phyloP scores from a whole-genome alignment of 2,888 invertebrate species.

The Pammene aurita region DNA sequence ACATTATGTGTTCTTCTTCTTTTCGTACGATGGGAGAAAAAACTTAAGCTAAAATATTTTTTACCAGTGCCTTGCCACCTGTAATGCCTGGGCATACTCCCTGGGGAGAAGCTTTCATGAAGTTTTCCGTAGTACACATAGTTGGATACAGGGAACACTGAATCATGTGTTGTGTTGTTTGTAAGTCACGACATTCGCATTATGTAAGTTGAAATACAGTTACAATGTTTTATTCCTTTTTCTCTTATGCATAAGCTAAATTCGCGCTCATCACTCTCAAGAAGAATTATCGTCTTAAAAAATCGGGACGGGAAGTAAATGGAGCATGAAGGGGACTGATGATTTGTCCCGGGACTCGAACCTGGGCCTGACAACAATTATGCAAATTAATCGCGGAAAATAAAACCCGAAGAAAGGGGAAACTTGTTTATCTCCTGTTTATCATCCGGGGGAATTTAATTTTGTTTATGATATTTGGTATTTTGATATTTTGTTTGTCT shows the following conservation, averaged over 20 bases:
- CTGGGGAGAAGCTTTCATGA: too few species aligned
- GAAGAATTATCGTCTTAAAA: constrained; percentile 24
- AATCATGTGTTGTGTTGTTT: too few species aligned
- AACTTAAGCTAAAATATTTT: too few species aligned
- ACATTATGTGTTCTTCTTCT: too few species aligned
- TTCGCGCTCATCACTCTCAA: constrained; percentile 4
- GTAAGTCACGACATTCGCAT: too few species aligned
- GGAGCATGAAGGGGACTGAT: constrained; percentile 35
- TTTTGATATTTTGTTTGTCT: constrained; percentile 21
- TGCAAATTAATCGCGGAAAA: constrained; percentile 69
- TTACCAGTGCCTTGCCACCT: too few species aligned
- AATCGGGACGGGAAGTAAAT: constrained; percentile 31
- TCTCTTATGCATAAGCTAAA: neutral
- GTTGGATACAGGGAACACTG: too few species aligned
- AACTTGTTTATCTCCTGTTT: constrained; percentile 44
- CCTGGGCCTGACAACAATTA: constrained; percentile 68
- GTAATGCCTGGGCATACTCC: too few species aligned
- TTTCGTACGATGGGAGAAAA: too few species aligned
- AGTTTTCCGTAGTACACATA: too few species aligned
- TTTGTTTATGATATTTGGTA: constrained; percentile 40
- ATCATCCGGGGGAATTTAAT: constrained; percentile 40
- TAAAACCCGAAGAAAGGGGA: constrained; percentile 56
- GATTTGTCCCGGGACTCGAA: constrained; percentile 47
- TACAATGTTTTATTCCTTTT: neutral
- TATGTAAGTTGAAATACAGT: neutral